Evolutionary conservation across 2,113 vertebrate species (phyloP).

Genomic region (Fulmarus glacialis): DNA sequence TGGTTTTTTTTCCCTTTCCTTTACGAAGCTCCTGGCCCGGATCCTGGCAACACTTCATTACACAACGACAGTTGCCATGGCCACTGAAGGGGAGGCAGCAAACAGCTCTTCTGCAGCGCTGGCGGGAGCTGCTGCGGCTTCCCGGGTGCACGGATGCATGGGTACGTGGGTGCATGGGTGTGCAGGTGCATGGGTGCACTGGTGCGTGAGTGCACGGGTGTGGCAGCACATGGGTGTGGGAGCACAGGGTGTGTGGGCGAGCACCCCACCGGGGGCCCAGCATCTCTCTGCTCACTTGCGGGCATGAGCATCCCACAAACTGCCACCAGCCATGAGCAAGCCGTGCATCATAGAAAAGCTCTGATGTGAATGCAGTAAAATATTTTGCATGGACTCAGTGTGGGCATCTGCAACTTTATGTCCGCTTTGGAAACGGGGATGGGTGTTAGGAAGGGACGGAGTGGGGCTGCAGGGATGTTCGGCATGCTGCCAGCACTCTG

Average conservation of each 20-base stretch:
- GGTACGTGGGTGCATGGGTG: background rate
- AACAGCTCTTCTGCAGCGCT: background rate
- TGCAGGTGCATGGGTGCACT: background rate
- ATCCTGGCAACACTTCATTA: background rate
- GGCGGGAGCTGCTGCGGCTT: background rate
- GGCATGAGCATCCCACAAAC: background rate
- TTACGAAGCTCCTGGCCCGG: background rate
- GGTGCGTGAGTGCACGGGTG: background rate
- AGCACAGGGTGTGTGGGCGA: too few relatives aligned
- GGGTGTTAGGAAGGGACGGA: background rate
- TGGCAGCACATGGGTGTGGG: too few relatives aligned
- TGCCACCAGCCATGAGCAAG: background rate
- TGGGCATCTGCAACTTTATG: background rate
- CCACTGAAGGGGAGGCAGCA: background rate
- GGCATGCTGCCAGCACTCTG: accelerated
- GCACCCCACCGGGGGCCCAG: background rate
- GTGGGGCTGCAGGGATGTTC: background rate
- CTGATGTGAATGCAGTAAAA: accelerated
- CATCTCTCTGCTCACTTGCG: background rate
- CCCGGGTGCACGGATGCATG: accelerated
- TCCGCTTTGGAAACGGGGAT: background rate
- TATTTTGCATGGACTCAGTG: background rate
- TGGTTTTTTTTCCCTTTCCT: background rate
- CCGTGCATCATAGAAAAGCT: background rate
- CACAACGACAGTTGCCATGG: constrained; percentile 31